Evolutionary conservation across 2,888 invertebrate genomes (phyloP), one percentile per base, ranked within the genome.

Genomic region (Lycocerus yunnanus): DNA sequence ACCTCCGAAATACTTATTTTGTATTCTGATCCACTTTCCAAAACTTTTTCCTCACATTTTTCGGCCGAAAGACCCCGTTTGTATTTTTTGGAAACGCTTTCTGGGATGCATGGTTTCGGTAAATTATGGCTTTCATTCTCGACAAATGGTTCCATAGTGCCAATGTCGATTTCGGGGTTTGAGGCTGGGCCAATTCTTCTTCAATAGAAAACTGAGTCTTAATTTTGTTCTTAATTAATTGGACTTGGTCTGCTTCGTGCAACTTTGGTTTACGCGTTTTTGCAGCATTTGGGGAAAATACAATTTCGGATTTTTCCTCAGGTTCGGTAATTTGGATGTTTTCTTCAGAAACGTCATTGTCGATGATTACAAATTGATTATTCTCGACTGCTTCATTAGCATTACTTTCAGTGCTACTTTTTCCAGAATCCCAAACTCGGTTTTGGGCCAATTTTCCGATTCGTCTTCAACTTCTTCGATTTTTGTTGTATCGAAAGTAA

Each of bases 401-500:
- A 43, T n/a, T 2, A n/a, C n/a, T 43, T 43, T 43, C n/a, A 13
- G 43, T 43, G 43, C n/a, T 43, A n/a, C n/a, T 5, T 43, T 1
- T n/a, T 8, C n/a, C 43, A 1, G 43, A 43, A n/a, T 6, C 2
- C 2, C n/a, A 43, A 43, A 43, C 8, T 43, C n/a, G 2, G 43
- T 43, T n/a, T 43, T n/a, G 43, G 2, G 6, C 6, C n/a, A 43
- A 43, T 43, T 43, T 43, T 43, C 43, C n/a, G 43, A 43, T 43
- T 43, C 77, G 16, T 82, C 81, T 65, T 81, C 78, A 73, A 79
- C 81, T 71, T 80, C 78, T 9, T 78, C 73, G 20, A 78, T 68
- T 61, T 78, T 80, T 5, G 77, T 69, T 72, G 79, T 78, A 72
- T 81, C 78, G 71, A 80, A 81, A 58, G 79, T 74, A 20, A 77